Conservation (phyloP, 2,888 invertebrate genomes). For the Dilophus febrilis region DNA sequence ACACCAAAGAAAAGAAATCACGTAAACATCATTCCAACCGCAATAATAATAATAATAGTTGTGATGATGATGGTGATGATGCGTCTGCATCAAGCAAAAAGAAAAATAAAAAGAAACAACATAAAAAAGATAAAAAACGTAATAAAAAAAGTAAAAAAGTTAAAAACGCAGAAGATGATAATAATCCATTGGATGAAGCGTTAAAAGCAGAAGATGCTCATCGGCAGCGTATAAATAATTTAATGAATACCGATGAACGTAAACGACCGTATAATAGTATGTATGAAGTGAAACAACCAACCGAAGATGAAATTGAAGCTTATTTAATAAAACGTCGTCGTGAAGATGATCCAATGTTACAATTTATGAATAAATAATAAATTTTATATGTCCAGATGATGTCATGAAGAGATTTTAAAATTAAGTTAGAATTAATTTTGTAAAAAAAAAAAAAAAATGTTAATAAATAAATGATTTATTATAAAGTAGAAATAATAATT, state of each 20-base stretch:
- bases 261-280: conserved; percentile 89
- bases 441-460: too few species aligned
- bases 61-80: background rate
- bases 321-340: conserved; percentile 71
- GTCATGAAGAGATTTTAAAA: too few species aligned
- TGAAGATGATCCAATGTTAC: conserved; percentile 88
- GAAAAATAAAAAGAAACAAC: conserved; percentile 9
- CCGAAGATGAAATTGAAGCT: conserved; percentile 86
- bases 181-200: conserved; percentile 29
- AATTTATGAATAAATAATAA: conserved; percentile 35
- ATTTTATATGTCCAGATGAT: too few species aligned
- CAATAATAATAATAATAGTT: conserved; percentile 11
- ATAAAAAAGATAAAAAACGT: conserved; percentile 10
- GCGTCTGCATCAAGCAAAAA: conserved; percentile 15
- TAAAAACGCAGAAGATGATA: conserved; percentile 29
- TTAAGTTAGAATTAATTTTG: too few species aligned
- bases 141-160: conserved; percentile 35
- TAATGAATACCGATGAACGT: conserved; percentile 65
- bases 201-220: conserved; percentile 44
- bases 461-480: too few species aligned
- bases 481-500: too few species aligned
- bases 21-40: conserved; percentile 16
- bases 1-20: background rate
- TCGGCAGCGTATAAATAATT: conserved; percentile 41
- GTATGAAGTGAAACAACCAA: conserved; percentile 60